Base-by-base conservation (phyloP, 2,113 vertebrate species). In the Hyperoodon ampullatus region DNA sequence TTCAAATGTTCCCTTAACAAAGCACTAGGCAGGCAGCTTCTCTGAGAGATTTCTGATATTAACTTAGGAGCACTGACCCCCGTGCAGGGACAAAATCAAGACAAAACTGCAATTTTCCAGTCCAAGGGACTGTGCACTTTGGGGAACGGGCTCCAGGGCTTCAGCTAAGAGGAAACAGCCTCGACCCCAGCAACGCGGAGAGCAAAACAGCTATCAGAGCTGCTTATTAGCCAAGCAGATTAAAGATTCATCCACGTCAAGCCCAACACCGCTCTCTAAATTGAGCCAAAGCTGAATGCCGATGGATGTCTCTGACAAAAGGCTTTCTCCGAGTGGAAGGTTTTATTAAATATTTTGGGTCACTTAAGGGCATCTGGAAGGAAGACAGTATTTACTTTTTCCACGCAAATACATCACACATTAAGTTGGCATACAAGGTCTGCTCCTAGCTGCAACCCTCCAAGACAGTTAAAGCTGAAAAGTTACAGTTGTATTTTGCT, bases 401-500 rank as follows among this genome's bases (percentile, higher is more conserved):
- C 84, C 55, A 23, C 30, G 81, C 87, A 96, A 55, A 94, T 4
- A 21, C 70, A 84, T 47, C 58, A 12, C 47, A 4, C 60, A 3
- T 7, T n/a, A 26, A 47, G 90, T 28, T 10, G 39, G 83, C 66
- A 23, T 6, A 2, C 58, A 18, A 24, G 70, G 6, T 7, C 9
- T 33, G 72, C 50, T 78, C 21, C 71, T 28, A 13, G 8, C 71
- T 0, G 42, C 85, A 26, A 70, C 83, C 95, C 77, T 16, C 74
- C 47, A 39, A 53, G 72, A 6, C 77, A 26, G 72, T 8, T 9
- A 11, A 8, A 61, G 58, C 87, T 4, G n/a, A 63, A 86, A 97
- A 97, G 97, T 96, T 95, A 9, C 30, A 83, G 82, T 42, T 80
- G 66, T 39, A 0, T 42, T 55, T 87, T 68, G 30, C 88, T n/a